Percentiles rank a stretch among this genome's conserved stretches.
Conservation (phyloP, 64 coral and sea anemone species). For the Montipora cactus region DNA sequence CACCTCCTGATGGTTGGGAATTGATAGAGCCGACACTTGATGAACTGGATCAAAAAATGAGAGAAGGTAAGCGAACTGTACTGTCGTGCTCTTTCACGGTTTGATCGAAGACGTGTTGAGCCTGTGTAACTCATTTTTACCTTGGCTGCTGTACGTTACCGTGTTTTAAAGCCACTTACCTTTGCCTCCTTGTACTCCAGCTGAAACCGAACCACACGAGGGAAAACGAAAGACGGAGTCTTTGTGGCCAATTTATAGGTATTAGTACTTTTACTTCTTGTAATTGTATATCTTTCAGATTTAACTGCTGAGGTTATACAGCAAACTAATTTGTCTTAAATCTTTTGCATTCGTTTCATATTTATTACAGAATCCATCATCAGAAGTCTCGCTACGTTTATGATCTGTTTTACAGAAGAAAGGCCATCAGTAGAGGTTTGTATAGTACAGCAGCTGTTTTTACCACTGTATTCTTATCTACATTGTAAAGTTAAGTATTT, state of each 20-base stretch:
- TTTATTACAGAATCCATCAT: constrained; percentile 88
- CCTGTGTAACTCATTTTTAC: neutral
- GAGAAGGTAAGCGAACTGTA: constrained; percentile 74
- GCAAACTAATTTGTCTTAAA: too few species aligned
- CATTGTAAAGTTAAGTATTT: too few species aligned
- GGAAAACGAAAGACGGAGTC: constrained; percentile 99
- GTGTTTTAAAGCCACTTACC: neutral
- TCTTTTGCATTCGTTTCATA: neutral
- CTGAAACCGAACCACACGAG: constrained; percentile 97
- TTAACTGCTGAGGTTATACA: too few species aligned
- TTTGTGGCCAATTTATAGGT: constrained; percentile 99
- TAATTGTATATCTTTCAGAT: too few species aligned
- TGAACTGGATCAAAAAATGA: constrained; percentile 99
- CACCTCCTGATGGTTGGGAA: constrained; percentile 99
- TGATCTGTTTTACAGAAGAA: constrained; percentile 97
- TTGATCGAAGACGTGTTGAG: neutral
- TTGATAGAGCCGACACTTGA: constrained; percentile 97
- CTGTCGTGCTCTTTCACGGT: neutral
- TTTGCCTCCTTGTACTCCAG: constrained; percentile 38
- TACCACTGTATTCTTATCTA: too few species aligned
- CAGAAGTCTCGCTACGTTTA: constrained; percentile 98
- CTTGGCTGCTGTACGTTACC: too few species aligned
- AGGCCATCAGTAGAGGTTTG: constrained; percentile 95
- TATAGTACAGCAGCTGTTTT: too few species aligned
- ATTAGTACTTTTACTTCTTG: neutral